Base-by-base conservation (phyloP, 2,888 invertebrate species). In the Heliconius sara region DNA sequence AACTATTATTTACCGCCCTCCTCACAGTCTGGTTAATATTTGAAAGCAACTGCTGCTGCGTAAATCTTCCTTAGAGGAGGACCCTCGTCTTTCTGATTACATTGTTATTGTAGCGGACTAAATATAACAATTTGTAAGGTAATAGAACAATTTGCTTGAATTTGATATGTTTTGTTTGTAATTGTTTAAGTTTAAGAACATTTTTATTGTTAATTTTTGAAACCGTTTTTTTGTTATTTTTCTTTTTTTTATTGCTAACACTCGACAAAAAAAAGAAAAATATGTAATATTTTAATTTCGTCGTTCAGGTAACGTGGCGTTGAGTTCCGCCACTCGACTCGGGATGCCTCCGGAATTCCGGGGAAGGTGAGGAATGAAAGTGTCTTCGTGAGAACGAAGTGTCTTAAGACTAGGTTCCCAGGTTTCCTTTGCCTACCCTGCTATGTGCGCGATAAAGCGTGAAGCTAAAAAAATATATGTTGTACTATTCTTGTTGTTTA, bases 21-120 rank as follows among this genome's bases (percentile, higher is more conserved):
- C 89, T 89, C 89, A 89, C 79, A 79, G 79, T 80, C 80, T 81
- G 83, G 87, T 90, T 87, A 90, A 90, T 90, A 90, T 90, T 90
- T 89, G 89, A 89, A 85, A 84, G 83, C 83, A 80, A 82, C 86
- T 83, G 84, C 84, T 84, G 84, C 84, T 79, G 84, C 84, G 86
- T 88, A 87, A 87, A 87, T 87, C 87, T 85, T 85, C 81, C 85
- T 87, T 87, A 86, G 80, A 70, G 83, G 79, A 72, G 83, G 83
- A 86, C 87, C 87, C 85, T 83, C 81, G 86, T 86, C 84, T 83
- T 74, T 30, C 82, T 83, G 84, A 85, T 85, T 84, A 86, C 73
- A 82, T 74, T 60, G 79, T 81, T 79, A 79, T 80, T 81, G 80
- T 74, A 81, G 83, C 83, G 81, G 82, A 79, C 76, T 80, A 85